Base-by-base conservation (phyloP, 2,797 vertebrate species). In the Hydrolagus colliei region DNA sequence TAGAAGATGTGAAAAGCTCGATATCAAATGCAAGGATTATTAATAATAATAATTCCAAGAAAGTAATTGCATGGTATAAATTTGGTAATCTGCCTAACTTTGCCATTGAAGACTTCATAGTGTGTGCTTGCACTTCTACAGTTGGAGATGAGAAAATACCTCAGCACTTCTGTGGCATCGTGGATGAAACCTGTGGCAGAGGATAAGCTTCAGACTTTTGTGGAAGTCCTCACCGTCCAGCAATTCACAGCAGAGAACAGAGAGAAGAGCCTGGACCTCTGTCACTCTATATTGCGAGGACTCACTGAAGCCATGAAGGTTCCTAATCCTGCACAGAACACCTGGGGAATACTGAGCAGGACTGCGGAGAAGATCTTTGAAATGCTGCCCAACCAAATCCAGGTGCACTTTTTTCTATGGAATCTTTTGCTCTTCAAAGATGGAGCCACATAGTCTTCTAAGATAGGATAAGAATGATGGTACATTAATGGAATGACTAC, bases 181-280 rank as follows among this genome's bases (percentile, higher is more conserved):
- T 99, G 98, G 97, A 96, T 98, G 95, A 98, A 96, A 88, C 94
- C 98, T 0, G 91, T 98, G 18, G 90, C 96, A 0, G 96, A 97
- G 73, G 97, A 99, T 89, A 98, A 98, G 88, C 91, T 98, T 2
- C 94, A 95, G 89, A 91, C 91, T 41, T 96, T 94, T 80, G 88
- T 93, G 68, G 95, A 96, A 90, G 93, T 90, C 32, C 89, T 96
- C 86, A 93, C 96, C 67, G 88, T 95, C 87, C 93, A 95, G 88
- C 94, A 93, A 73, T 97, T 98, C 89, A 90, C 94, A 87, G 80
- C 88, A 0, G 88, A 91, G 16, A 88, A 88, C 0, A 86, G 71
- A 8, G 85, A 88, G 35, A 90, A 90, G 88, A 88, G 80, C 0
- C 63, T 87, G 76, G 88, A 92, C 86, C 86, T 95, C 87, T 94